phyloP scores from a whole-genome alignment of 2,888 invertebrate genomes.

The Drosophila neonasuta region DNA sequence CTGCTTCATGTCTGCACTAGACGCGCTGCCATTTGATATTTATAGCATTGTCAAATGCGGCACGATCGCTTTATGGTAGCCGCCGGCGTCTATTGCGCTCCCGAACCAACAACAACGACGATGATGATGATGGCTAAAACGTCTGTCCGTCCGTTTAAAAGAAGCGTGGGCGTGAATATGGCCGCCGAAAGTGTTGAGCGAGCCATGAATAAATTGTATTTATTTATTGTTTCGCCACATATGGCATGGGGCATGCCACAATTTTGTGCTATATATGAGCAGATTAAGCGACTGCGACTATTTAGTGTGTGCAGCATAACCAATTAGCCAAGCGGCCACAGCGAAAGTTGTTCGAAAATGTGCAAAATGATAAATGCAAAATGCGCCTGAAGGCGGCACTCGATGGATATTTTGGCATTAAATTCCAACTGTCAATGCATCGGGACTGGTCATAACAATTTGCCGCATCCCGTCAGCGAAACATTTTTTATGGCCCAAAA shows the following conservation, averaged over 20 bases:
- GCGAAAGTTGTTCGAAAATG: constrained; percentile 41
- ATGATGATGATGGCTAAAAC: constrained; percentile 25
- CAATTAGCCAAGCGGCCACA: constrained; percentile 56
- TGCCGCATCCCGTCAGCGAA: constrained; percentile 49
- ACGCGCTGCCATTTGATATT: constrained; percentile 51
- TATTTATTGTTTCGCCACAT: constrained; percentile 64
- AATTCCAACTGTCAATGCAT: constrained; percentile 62
- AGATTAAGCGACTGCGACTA: constrained; percentile 58
- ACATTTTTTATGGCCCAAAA: constrained; percentile 55
- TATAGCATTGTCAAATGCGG: constrained; percentile 60
- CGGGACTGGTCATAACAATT: constrained; percentile 67
- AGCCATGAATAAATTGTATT: constrained; percentile 69
- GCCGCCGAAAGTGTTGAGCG: constrained; percentile 69
- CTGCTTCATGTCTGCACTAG: constrained; percentile 54
- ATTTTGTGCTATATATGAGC: constrained; percentile 53
- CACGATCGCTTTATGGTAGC: constrained; percentile 57
- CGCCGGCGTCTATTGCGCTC: constrained; percentile 10
- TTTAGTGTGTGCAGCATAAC: constrained; percentile 65
- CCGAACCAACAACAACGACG: no score
- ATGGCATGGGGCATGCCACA: constrained; percentile 18
- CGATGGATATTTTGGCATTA: constrained; percentile 26
- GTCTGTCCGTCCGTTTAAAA: not conserved
- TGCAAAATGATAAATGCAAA: constrained; percentile 19
- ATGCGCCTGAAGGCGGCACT: constrained; percentile 3
- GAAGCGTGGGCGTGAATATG: constrained; percentile 67